Conservation (phyloP, 2,888 invertebrate species). For the Unio pictorum region DNA sequence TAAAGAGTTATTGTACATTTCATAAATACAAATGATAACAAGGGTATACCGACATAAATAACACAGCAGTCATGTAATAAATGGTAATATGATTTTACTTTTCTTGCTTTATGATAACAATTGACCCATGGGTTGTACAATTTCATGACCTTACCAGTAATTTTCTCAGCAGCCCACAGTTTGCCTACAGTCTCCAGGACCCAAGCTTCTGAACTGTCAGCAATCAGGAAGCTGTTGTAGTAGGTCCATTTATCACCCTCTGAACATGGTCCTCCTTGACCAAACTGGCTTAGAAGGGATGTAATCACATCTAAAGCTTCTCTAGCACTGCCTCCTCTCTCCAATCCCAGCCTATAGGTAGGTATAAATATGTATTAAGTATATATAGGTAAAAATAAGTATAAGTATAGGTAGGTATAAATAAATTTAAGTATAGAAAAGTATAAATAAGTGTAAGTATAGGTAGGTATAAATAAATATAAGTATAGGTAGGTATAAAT, state of each 20-base stretch:
- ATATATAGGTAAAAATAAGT: too few relatives aligned
- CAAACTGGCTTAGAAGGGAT: constrained; percentile 78
- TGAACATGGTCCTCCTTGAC: constrained; percentile 82
- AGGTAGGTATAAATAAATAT: too few relatives aligned
- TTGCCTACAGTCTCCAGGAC: constrained; percentile 83
- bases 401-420: too few relatives aligned
- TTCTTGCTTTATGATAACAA: neutral
- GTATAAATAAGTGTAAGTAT: too few relatives aligned
- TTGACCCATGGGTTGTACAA: too few relatives aligned
- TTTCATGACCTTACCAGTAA: constrained; percentile 73
- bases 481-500: too few relatives aligned
- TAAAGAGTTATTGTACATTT: too few relatives aligned
- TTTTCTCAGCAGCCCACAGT: constrained; percentile 83
- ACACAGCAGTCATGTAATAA: too few relatives aligned
- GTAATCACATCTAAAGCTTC: constrained; percentile 81
- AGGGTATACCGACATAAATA: neutral
- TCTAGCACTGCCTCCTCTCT: constrained; percentile 78
- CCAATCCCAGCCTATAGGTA: constrained; percentile 79
- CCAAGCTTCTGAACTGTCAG: constrained; percentile 82
- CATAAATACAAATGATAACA: too few relatives aligned
- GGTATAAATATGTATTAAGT: too few relatives aligned
- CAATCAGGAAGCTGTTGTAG: constrained; percentile 84
- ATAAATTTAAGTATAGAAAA: too few relatives aligned
- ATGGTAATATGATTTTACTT: neutral
- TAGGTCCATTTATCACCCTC: constrained; percentile 77